These are phyloP conservation scores for Entosphenus tridentatus DNA, from an alignment of 2,113 vertebrate species.

Conservation along the genomic window DNA sequence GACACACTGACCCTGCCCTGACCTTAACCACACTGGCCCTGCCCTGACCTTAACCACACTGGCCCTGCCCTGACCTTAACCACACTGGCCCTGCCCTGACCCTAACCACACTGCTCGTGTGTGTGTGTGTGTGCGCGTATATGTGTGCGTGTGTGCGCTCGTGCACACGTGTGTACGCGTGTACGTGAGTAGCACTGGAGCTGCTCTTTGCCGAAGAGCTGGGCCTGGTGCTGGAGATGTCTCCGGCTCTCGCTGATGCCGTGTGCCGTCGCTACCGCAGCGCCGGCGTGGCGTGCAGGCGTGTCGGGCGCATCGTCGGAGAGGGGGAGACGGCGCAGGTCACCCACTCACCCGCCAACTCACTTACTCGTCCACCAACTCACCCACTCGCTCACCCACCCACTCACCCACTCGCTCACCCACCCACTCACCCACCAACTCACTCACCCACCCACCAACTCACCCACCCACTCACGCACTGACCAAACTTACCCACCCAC, in stretches of 20 bases:
- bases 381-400: too few relatives aligned
- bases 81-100: neutral
- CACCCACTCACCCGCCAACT: neutral
- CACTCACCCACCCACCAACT: too few relatives aligned
- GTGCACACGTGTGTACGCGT: too few relatives aligned
- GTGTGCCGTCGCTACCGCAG: constrained; percentile 27
- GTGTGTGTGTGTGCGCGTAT: too few relatives aligned
- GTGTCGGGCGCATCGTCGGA: constrained; percentile 29
- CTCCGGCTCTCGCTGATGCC: constrained; percentile 13
- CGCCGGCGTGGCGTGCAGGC: constrained; percentile 29
- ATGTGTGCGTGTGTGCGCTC: neutral
- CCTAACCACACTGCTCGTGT: neutral
- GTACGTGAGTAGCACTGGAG: constrained; percentile 24
- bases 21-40: neutral
- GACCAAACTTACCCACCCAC: too few relatives aligned
- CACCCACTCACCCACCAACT: too few relatives aligned
- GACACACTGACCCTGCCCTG: neutral
- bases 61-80: neutral
- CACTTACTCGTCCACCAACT: neutral
- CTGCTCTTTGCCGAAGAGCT: constrained; percentile 58
- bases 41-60: neutral
- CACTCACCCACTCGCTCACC: too few relatives aligned
- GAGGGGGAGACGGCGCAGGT: constrained; percentile 17
- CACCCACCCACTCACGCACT: too few relatives aligned
- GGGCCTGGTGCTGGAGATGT: constrained; percentile 49